Base-by-base conservation (phyloP, 2,888 invertebrate genomes). In the Habroteleia sp. region DNA sequence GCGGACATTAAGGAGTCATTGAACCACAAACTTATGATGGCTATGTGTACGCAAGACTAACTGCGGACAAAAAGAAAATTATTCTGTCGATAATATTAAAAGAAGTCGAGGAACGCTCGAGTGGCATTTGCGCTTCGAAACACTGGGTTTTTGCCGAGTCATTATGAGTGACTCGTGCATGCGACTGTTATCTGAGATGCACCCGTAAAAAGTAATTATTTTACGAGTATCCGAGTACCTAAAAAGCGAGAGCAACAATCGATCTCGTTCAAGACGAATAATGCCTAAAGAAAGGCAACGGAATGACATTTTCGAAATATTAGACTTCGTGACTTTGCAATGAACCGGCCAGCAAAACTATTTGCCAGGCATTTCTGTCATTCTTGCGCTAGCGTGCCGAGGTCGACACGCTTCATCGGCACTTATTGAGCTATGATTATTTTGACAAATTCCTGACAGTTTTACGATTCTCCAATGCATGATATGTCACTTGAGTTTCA, bases 1-100 rank as follows among this genome's bases (percentile, higher is more conserved):
- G 31, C 44, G 56, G 23, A 20, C 56, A 72, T 71, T 66, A 76
- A 42, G 62, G 56, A 72, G 77, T 75, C 77, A 35, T 69, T 72
- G 77, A 77, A 77, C 77, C 56, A 58, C 62, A 52, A 63, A 54
- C 44, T 50, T 31, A 29, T 46, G 54, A 48, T 46, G 52, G 41
- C 35, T 13, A 39, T 44, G 23, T 44, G 44, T 48, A 39, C 54
- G 62, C 31, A 16, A 50, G 58, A 58, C 35, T 46, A 54, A 10
- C 25, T 54, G 14, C 11, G 25, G 44, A 35, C 31, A 68, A 69
- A 52, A 60, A 62, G 58, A 65, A 66, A 58, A 73, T 66, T 44
- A 54, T 66, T 60, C 58, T 8, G 46, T 54, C 60, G 73, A 73
- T 66, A 60, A 54, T 66, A 66, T 65, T 63, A 46, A 66, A 62